Evolutionary conservation across 1,140 invertebrate species (phyloP), one percentile per base, ranked within the genome.

Genomic region (Zaprionus camerounensis): DNA sequence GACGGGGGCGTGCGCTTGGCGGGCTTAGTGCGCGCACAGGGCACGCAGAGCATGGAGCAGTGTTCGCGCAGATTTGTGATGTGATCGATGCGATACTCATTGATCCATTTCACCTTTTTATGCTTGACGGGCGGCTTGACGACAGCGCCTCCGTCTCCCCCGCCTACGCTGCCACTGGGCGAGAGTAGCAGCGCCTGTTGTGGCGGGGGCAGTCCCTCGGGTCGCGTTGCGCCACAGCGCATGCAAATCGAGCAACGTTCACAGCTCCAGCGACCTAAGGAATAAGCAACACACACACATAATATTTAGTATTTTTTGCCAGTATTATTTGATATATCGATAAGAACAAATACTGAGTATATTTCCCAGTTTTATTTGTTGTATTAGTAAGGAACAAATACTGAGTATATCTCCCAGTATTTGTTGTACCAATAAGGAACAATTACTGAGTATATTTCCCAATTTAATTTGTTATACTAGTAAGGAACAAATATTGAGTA

Each of bases 261-360:
- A 93, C 98, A 99, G 84, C 98, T 96, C 98, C 98, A 99, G 24
- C 97, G 95, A 13, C 98, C 94, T 94, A 62, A 2, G 53, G 9
- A 17, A 38, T 26, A 38, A 12, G 5, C 20, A 17, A 15, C 13
- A 11, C 6, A 28, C 28, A 31, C 2, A 65, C 2, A 56, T 15
- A 53, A 65, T 28, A 44, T 31, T 59, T 31, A 34, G 20, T 24
- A 22, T 28, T 62, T 15, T 12, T 38, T 22, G 24, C 13, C 59
- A 24, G 3, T 34, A 61, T 31, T 12, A 26, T 49, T 17, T 49
- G 49, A 11, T 34, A 34, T 34, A 3, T 34, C 3, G 3, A 34
- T 34, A 34, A 7, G 9, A 34, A 34, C 9, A 9, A 34, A 34
- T 34, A 34, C 9, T 34, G 31, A 11, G 9, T 11, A 26, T 26